phyloP scores from a whole-genome alignment of 2,113 vertebrate genomes.

The Vidua macroura region DNA sequence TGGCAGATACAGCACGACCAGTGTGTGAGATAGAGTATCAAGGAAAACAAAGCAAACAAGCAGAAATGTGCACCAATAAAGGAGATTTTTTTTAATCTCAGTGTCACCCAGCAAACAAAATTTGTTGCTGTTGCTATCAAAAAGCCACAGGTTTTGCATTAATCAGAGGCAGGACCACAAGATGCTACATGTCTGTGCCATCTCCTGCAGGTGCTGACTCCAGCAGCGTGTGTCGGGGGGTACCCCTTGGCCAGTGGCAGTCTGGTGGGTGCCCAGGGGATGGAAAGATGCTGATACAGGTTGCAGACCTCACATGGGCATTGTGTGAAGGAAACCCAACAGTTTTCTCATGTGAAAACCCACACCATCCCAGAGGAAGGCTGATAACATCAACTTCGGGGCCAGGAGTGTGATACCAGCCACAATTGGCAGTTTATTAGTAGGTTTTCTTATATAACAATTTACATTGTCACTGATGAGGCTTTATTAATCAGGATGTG shows the following conservation, averaged over 20 bases:
- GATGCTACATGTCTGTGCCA: accelerated
- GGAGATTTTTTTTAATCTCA: not conserved
- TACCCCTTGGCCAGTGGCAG: not conserved
- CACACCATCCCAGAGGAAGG: not conserved
- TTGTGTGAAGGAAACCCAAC: not conserved
- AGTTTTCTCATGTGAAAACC: accelerated
- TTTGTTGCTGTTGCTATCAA: not conserved
- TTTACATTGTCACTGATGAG: not conserved
- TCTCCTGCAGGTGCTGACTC: not conserved
- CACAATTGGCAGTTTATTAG: not conserved
- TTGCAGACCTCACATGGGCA: accelerated
- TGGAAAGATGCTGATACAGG: not conserved
- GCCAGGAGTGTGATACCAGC: accelerated
- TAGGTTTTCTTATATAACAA: not conserved
- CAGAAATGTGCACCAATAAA: not conserved
- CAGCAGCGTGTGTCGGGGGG: accelerated
- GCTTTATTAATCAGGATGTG: not conserved
- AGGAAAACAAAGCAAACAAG: not conserved
- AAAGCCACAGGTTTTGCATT: not conserved
- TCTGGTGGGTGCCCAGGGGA: not conserved
- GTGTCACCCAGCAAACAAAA: not conserved
- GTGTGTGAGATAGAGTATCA: not conserved
- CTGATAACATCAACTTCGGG: not conserved
- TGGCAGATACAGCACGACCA: not conserved
- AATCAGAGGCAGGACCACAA: not conserved